Percentiles rank a stretch among this genome's conserved stretches.
These are phyloP conservation scores for Anastrepha ludens DNA, from an alignment of 1,140 invertebrate genomes.

Conservation along the genomic window DNA sequence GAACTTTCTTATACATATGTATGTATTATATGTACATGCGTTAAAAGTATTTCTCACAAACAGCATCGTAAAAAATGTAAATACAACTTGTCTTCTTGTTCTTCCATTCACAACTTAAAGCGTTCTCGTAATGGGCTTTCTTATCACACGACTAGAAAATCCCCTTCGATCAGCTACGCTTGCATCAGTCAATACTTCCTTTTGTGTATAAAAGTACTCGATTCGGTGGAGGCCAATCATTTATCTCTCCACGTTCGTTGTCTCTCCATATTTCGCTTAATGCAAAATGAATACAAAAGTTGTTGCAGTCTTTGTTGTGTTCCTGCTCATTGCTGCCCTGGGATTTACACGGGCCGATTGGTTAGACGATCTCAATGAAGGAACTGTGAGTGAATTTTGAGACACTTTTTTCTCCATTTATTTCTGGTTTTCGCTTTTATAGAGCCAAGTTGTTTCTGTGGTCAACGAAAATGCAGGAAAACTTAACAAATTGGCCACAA, in stretches of 20 bases:
- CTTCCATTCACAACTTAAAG: too few relatives aligned
- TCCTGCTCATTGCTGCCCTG: constrained; percentile 25
- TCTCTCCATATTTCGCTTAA: neutral
- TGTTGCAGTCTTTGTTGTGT: constrained; percentile 44
- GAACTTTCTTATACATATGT: too few relatives aligned
- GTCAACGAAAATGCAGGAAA: constrained; percentile 56
- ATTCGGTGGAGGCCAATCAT: constrained; percentile 12
- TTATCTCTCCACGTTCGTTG: neutral
- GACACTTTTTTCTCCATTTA: neutral
- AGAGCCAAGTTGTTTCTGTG: constrained; percentile 50
- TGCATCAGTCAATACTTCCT: too few relatives aligned
- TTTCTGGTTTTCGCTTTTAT: constrained; percentile 5
- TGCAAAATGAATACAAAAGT: constrained; percentile 38
- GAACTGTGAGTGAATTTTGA: constrained; percentile 53
- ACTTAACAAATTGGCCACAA: constrained; percentile 50
- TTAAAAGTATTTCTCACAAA: too few relatives aligned
- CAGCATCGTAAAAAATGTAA: too few relatives aligned
- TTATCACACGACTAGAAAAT: too few relatives aligned
- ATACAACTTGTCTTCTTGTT: too few relatives aligned
- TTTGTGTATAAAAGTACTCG: neutral
- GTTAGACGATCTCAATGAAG: constrained; percentile 56
- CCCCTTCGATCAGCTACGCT: too few relatives aligned
- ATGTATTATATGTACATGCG: too few relatives aligned
- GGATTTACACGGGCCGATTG: constrained; percentile 56
- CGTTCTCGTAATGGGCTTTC: too few relatives aligned